Percentiles rank a stretch among this genome's conserved stretches.
Evolutionary conservation across 2,113 vertebrate species (phyloP).

Genomic region (Echinops telfairi): DNA sequence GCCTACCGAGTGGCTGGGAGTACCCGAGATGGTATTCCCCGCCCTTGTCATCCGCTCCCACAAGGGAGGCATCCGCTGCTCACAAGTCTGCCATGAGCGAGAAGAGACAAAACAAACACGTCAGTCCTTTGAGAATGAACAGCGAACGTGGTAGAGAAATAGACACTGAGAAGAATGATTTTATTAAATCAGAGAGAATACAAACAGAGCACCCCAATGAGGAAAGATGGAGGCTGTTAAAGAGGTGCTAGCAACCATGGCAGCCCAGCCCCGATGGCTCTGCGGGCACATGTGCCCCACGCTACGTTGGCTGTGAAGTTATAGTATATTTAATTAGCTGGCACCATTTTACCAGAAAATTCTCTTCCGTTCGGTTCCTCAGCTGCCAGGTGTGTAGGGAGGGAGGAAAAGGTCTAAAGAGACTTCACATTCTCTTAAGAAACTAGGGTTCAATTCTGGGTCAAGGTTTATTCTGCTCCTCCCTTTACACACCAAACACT

Average conservation of each 20-base stretch:
- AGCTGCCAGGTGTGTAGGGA: neutral
- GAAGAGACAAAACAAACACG: conserved; percentile 39
- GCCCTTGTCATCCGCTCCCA: conserved; percentile 19
- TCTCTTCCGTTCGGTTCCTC: conserved; percentile 1
- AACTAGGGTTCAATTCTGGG: conserved; percentile 25
- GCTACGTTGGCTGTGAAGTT: neutral
- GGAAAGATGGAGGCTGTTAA: conserved; percentile 36
- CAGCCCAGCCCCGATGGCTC: conserved; percentile 14
- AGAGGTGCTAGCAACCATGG: conserved; percentile 33
- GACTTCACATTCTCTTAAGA: neutral
- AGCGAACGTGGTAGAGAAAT: conserved; percentile 38
- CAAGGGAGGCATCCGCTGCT: neutral
- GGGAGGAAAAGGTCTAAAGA: neutral
- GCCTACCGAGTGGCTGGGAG: neutral
- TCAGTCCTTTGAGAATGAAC: conserved; percentile 51
- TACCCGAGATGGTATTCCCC: neutral
- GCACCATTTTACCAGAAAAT: conserved; percentile 40
- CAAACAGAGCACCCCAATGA: conserved; percentile 38
- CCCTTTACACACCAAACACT: neutral
- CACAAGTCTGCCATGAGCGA: neutral
- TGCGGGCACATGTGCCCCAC: neutral
- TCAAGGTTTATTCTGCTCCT: conserved; percentile 7
- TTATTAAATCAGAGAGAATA: conserved; percentile 59
- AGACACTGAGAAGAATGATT: conserved; percentile 47
- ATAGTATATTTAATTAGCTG: neutral